Percentiles rank a stretch among this genome's conserved stretches.
Evolutionary conservation across 2,888 invertebrate species (phyloP).

Genomic region (Lasioglossum zephyrum): DNA sequence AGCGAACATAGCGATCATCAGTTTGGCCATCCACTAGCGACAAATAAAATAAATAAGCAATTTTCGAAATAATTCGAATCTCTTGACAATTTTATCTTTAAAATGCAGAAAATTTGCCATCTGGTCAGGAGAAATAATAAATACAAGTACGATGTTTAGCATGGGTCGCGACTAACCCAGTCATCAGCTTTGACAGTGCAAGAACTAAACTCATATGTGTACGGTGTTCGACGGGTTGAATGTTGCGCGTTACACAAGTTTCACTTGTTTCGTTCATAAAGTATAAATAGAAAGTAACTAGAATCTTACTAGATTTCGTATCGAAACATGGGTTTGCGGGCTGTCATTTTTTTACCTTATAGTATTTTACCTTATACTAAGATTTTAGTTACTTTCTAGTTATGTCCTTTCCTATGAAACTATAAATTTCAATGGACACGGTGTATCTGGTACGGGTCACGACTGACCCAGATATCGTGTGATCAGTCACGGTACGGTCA

Average conservation of each 20-base stretch:
- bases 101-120: too few species aligned
- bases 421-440: too few species aligned
- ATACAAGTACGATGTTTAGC: not conserved
- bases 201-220: not conserved
- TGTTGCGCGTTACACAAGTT: not conserved
- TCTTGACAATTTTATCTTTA: not conserved
- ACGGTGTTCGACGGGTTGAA: not conserved
- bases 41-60: not conserved
- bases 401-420: too few species aligned
- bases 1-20: not conserved
- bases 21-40: not conserved
- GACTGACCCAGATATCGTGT: too few species aligned
- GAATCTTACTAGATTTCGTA: too few species aligned
- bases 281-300: too few species aligned
- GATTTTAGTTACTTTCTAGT: too few species aligned
- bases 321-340: too few species aligned
- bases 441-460: too few species aligned
- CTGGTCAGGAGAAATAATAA: too few species aligned
- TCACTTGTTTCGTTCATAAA: not conserved
- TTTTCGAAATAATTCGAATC: not conserved
- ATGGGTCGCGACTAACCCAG: not conserved
- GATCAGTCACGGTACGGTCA: not conserved
- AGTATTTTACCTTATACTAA: too few species aligned
- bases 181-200: not conserved
- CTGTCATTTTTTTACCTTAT: too few species aligned